Evolutionary conservation across 2,113 vertebrate genomes (phyloP), one percentile per base, ranked within the genome.

Genomic region (Neodontobutis hainanensis): DNA sequence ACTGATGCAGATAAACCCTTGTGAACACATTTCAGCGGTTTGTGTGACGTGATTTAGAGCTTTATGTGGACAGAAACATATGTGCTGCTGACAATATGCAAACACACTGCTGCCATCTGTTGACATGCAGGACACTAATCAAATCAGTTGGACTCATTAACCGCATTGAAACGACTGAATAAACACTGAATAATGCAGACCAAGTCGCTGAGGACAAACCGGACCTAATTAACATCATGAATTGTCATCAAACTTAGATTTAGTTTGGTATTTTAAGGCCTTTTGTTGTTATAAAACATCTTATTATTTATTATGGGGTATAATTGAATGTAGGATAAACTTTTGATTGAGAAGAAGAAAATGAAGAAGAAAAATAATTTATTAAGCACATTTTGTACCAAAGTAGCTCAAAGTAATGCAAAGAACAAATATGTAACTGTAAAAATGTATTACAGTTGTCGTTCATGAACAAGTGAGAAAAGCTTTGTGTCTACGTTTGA

Each of bases 41-140:
- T 0, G 16, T 60, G 14, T n/a, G 27, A 40, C 8, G 35, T 49
- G 16, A 56, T 58, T 43, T 10, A 40, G 11, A 51, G 15, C 19
- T 32, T 40, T 5, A 32, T 57, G 14, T 35, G 32, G 40, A n/a
- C 60, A 38, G 6, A 42, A 43, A 73, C 45, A 43, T 40, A 1
- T 3, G 3, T 27, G 19, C 1, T 58, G 3, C 45, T 34, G 50
- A 8, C 34, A 27, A 27, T 14, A 57, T 8, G 36, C 40, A 61
- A 14, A 61, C 48, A 55, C 61, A 74, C 52, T 57, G 60, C 71
- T 71, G 50, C 72, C 61, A 75, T 75, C 80, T 81, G 80, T 81
- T 85, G 72, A 72, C 52, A 5, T 27, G 34, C 50, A 55, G 53
- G 57, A 53, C 42, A 8, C 42, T 70, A 43, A 62, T 65, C 45